Base-by-base conservation (phyloP, 2,113 vertebrate genomes). In the Paedocypris sp. region DNA sequence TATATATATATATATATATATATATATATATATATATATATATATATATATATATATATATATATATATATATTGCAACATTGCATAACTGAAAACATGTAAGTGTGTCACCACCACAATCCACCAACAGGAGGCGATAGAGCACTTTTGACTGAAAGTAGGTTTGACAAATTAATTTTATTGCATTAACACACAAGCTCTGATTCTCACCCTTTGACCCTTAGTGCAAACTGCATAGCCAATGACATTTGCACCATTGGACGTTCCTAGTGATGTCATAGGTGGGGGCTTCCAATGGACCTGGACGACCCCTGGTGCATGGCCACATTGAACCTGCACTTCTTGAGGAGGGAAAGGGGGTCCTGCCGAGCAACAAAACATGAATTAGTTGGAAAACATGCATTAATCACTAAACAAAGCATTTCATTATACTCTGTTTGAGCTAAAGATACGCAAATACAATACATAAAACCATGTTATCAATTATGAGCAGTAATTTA, bases 141-240 rank as follows among this genome's bases (percentile, higher is more conserved):
- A 75, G 69, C 2, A 11, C 20, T 38, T 32, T 42, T 45, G 26
- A 10, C 15, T 11, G 39, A 15, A 36, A 52, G 13, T 36, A 23
- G 49, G 19, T 12, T 41, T 41, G 35, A 41, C 28, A 36, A 54
- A 13, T 18, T 10, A 19, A 5, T 8, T 49, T 31, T 49, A 49
- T 13, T 28, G 13, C 1, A 36, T n/a, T n/a, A n/a, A n/a, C 10
- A 36, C 13, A n/a, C 13, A 36, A 12, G 3, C 1, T n/a, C 4
- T 36, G 12, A 28, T 31, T 39, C 72, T 86, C 78, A 99, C 95
- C 90, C 82, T 87, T 73, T 97, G 91, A 64, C 91, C 92, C 76
- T 90, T 91, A 4, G 88, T 92, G 22, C 91, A 98, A 35, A 99
- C 90, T 11, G 86, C 90, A 0, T 96, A 99, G 47, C 95, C 95